Evolutionary conservation across 1,140 invertebrate species (phyloP).

Genomic region (Potamilus streckersoni): DNA sequence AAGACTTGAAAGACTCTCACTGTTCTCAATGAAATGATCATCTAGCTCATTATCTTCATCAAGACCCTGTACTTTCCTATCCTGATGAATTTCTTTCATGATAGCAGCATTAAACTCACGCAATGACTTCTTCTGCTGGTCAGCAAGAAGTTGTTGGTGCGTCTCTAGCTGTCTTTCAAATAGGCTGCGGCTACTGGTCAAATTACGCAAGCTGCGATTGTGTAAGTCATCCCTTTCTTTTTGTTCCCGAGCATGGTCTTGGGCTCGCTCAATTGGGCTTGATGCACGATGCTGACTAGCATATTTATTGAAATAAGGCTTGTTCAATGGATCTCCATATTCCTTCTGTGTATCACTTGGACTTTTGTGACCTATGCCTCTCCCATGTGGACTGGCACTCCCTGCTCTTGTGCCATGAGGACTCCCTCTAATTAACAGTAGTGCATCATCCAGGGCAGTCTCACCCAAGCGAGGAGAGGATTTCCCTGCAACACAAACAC

Average conservation of each 20-base stretch:
- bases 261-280: background rate
- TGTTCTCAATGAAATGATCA: conserved; percentile 7
- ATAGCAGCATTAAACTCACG: conserved; percentile 52
- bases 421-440: conserved; percentile 37
- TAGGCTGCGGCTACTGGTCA: conserved; percentile 49
- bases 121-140: conserved; percentile 54
- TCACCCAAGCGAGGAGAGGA: conserved; percentile 1
- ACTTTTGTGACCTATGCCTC: background rate
- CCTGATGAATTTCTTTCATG: conserved; percentile 45
- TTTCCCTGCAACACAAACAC: background rate
- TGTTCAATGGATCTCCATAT: conserved; percentile 30
- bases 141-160: conserved; percentile 44
- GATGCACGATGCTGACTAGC: conserved; percentile 3
- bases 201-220: conserved; percentile 49
- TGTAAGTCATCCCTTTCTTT: conserved; percentile 40
- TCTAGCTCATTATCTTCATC: conserved; percentile 11
- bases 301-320: conserved; percentile 39
- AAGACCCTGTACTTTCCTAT: conserved; percentile 26
- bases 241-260: conserved; percentile 6
- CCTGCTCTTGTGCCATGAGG: conserved; percentile 2
- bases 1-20: conserved; percentile 50
- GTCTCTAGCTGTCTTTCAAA: conserved; percentile 60
- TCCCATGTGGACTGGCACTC: conserved; percentile 7
- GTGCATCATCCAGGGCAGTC: conserved; percentile 36
- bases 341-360: conserved; percentile 16